Conservation (phyloP, 37 sponge, comb jelly and placozoan genomes). For the Aplysina aerophoba region DNA sequence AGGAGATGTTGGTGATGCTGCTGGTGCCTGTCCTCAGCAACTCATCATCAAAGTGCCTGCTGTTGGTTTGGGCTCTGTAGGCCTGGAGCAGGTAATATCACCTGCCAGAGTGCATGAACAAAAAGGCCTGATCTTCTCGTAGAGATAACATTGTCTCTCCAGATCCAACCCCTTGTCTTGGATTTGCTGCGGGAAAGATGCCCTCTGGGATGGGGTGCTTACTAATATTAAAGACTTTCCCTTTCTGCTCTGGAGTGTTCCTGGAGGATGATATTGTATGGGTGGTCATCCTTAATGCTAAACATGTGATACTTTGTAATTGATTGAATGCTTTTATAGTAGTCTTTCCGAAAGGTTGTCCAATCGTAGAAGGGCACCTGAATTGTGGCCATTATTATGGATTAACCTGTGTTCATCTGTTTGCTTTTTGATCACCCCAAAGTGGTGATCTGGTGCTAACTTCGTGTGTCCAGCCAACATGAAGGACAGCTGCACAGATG, state of each 20-base stretch:
- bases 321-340: slow-evolving; percentile 15
- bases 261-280: slow-evolving; percentile 3
- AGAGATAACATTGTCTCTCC: slow-evolving; percentile 40
- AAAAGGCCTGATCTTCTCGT: slow-evolving; percentile 45
- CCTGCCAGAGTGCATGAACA: neutral
- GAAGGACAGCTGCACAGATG: slow-evolving; percentile 17
- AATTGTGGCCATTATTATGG: neutral
- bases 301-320: slow-evolving; percentile 41
- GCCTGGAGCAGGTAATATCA: slow-evolving; percentile 46
- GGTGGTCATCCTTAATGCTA: neutral
- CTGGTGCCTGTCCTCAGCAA: too few species aligned
- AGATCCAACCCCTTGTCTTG: slow-evolving; percentile 19
- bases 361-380: slow-evolving; percentile 33
- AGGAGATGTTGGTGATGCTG: too few species aligned
- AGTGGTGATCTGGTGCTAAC: slow-evolving; percentile 51
- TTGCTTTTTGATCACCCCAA: slow-evolving; percentile 41
- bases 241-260: neutral
- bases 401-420: slow-evolving; percentile 29
- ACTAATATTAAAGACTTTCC: neutral
- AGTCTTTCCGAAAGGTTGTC: slow-evolving; percentile 13
- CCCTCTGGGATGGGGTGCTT: neutral
- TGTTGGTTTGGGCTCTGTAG: slow-evolving; percentile 4
- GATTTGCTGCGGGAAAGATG: neutral
- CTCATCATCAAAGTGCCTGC: too few species aligned
- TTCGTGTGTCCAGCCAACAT: slow-evolving; percentile 56